phyloP scores from a whole-genome alignment of 1,140 invertebrate genomes.

The Helicoverpa zea region DNA sequence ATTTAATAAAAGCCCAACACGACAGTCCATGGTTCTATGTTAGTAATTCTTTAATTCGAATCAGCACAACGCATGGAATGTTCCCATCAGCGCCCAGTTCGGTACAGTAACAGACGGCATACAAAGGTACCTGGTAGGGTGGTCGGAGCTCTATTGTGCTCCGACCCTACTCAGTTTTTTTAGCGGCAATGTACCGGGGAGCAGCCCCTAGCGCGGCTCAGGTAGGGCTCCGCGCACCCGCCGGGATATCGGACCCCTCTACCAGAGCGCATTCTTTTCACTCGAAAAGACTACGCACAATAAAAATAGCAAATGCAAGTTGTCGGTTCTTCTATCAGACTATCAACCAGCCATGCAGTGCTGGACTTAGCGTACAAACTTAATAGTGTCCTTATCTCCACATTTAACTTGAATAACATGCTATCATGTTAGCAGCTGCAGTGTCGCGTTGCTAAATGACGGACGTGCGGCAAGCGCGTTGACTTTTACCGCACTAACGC shows the following conservation, averaged over 20 bases:
- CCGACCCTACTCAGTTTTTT: constrained; percentile 84
- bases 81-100: constrained; percentile 11
- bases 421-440: constrained; percentile 60
- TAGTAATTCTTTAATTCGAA: not conserved
- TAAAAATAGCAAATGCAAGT: not conserved
- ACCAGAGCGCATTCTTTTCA: constrained; percentile 61
- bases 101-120: constrained; percentile 48
- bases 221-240: constrained; percentile 73
- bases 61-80: constrained; percentile 13
- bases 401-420: constrained; percentile 53
- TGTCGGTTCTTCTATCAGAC: not conserved
- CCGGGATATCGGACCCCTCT: constrained; percentile 68
- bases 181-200: constrained; percentile 75
- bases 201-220: constrained; percentile 74
- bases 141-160: constrained; percentile 71
- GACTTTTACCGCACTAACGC: constrained; percentile 58
- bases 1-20: too few relatives aligned
- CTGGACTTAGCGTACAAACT: constrained; percentile 2
- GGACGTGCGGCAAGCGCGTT: constrained; percentile 58
- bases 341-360: not conserved
- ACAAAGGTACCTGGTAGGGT: constrained; percentile 70
- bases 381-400: constrained; percentile 21
- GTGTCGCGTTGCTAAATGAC: constrained; percentile 50
- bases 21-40: not conserved
- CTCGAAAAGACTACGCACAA: not conserved